Evolutionary conservation across 1,140 invertebrate species (phyloP), one percentile per base, ranked within the genome.

Genomic region (Phthorimaea operculella): DNA sequence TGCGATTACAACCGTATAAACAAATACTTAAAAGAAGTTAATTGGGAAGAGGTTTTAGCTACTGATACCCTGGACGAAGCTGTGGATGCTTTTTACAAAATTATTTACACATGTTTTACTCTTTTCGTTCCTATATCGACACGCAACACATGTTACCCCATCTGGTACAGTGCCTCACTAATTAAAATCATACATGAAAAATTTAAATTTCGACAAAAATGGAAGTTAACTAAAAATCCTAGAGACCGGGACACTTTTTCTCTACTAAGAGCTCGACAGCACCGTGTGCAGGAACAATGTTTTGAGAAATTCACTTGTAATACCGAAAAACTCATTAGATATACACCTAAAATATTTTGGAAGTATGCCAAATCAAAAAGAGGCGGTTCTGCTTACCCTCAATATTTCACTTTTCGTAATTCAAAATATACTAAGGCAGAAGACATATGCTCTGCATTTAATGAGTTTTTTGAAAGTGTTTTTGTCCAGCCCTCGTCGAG

Each of bases 151-250:
- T 44, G n/a, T 12, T 54, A 45, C 18, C 36, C 42, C 3, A 21
- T 28, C 14, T 54, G 52, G 52, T 54, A 45, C 42, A 54, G 52
- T 45, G 18, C 9, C 5, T 1, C 42, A n/a, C 14, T 54, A 33
- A 33, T 54, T 45, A 45, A 33, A 28, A 54, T 54, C 8, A 45
- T 54, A 9, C 14, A n/a, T 9, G 42, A 54, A 54, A 54, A 54
- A 45, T 11, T 14, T 33, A 21, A 14, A 33, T 12, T 33, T 12
- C 52, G 44, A 9, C 1, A 15, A n/a, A 17, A 33, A 17, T 54
- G 52, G 52, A 54, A 54, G 16, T 28, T 18, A 21, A 33, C 8
- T 33, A 21, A 28, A 7, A 54, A 54, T 15, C 36, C 36, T 1
- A 16, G 36, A 21, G 52, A 54, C 28, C 33, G 33, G 6, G 42